phyloP scores from a whole-genome alignment of 2,113 vertebrate genomes.

The Larimichthys crocea region DNA sequence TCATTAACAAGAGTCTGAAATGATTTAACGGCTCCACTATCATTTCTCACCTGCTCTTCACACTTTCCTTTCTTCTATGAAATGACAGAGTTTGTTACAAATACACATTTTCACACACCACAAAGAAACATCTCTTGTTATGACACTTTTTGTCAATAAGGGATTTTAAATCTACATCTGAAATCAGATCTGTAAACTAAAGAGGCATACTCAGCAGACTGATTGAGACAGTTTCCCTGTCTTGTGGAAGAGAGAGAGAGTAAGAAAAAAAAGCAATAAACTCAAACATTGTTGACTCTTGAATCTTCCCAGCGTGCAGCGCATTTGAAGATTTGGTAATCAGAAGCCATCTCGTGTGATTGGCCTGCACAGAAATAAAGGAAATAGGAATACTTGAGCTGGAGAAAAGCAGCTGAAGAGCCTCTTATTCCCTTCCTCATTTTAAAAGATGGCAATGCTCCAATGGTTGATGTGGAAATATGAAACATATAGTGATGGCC shows the following conservation, averaged over 20 bases:
- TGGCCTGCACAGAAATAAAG: conserved; percentile 38
- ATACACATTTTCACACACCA: neutral
- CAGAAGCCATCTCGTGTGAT: conserved; percentile 54
- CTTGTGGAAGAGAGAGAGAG: neutral
- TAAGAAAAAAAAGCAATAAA: conserved; percentile 35
- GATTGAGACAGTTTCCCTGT: conserved; percentile 10
- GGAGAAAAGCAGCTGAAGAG: conserved; percentile 19
- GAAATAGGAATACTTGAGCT: conserved; percentile 47
- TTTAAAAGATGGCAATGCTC: conserved; percentile 6
- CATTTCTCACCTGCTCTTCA: neutral
- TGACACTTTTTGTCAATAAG: neutral
- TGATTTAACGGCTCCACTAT: too few relatives aligned
- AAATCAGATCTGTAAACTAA: neutral
- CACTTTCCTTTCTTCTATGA: neutral
- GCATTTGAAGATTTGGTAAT: conserved; percentile 42
- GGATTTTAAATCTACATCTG: neutral
- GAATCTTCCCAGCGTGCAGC: conserved; percentile 12
- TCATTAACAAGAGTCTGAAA: neutral
- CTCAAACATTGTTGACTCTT: conserved; percentile 49
- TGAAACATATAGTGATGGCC: neutral
- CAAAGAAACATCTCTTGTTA: neutral
- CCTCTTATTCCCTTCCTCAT: conserved; percentile 16
- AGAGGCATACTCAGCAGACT: neutral
- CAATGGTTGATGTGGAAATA: neutral
- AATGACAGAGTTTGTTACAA: neutral